Evolutionary conservation across 2,113 vertebrate species (phyloP), one percentile per base, ranked within the genome.

Genomic region (Myotis davidii): DNA sequence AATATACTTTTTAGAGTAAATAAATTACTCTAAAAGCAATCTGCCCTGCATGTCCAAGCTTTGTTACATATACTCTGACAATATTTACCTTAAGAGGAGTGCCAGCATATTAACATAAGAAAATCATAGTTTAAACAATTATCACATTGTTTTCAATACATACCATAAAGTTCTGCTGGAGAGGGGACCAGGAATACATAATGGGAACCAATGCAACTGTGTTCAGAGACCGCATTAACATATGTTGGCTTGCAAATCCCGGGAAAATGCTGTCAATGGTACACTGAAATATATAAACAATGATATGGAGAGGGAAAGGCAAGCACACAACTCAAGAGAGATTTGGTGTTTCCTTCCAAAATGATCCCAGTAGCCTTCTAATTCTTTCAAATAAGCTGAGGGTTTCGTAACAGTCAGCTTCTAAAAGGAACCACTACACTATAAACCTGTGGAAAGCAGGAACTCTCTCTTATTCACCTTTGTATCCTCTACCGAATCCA

Each of bases 111-210:
- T 27, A 82, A 78, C 25, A 70, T 45, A 74, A 90, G 45, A 87
- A 32, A 87, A 82, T 37, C 39, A 48, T 17, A 70, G 81, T 61
- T 90, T 88, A 65, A 61, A 27, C 77, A 67, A 0, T 0, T 0
- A 0, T 13, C 32, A 34, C 9, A 34, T 37, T 37, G n/a, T 59
- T 48, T 77, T 91, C 56, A 74, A 74, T 13, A 98, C 98, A 0
- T 99, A 99, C 99, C 99, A 99, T 99, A 97, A 99, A 99, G 98
- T 99, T 99, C 98, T 99, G 99, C 98, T 99, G 99, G 92, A 99
- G 99, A 48, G 99, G 99, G 0, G 99, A 99, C 99, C 99, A 99
- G 76, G 99, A 99, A 96, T 99, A 99, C 99, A 99, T 99, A 96
- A 99, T 99, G 90, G 99, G 99, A 97, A 99, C 99, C 97, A 99